Evolutionary conservation across 2,797 vertebrate species (phyloP).

Genomic region (Cheirogaleus major): DNA sequence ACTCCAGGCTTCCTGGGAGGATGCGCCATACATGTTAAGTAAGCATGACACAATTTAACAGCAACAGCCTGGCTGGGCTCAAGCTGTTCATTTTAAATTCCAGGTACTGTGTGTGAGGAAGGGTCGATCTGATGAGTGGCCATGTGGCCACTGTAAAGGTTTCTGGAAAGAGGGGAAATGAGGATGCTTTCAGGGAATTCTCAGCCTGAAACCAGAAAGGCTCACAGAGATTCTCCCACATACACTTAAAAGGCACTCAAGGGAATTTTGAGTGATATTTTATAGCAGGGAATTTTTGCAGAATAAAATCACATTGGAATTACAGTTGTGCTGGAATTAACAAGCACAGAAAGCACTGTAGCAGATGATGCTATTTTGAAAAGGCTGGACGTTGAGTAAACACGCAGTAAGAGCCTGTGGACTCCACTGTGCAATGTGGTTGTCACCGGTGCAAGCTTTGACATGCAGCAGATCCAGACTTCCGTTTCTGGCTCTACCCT

Average conservation of each 20-base stretch:
- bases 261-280: background rate
- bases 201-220: background rate
- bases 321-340: background rate
- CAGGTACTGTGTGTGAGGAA: background rate
- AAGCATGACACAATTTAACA: background rate
- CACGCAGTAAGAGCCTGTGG: background rate
- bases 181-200: background rate
- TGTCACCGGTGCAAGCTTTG: accelerated
- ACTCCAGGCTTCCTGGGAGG: conserved; percentile 28
- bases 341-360: background rate
- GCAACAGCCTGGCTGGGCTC: background rate
- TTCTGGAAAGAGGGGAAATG: background rate
- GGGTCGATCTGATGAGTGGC: background rate
- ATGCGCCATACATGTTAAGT: background rate
- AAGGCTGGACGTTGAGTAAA: background rate
- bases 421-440: accelerated
- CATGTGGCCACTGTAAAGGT: background rate
- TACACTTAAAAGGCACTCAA: background rate
- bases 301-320: background rate
- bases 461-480: background rate
- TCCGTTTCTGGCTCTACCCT: background rate
- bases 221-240: background rate
- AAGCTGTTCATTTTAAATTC: background rate
- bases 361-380: background rate
- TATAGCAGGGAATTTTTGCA: background rate